Conservation (phyloP, 2,888 invertebrate species). For the Ormyrus pomaceus region DNA sequence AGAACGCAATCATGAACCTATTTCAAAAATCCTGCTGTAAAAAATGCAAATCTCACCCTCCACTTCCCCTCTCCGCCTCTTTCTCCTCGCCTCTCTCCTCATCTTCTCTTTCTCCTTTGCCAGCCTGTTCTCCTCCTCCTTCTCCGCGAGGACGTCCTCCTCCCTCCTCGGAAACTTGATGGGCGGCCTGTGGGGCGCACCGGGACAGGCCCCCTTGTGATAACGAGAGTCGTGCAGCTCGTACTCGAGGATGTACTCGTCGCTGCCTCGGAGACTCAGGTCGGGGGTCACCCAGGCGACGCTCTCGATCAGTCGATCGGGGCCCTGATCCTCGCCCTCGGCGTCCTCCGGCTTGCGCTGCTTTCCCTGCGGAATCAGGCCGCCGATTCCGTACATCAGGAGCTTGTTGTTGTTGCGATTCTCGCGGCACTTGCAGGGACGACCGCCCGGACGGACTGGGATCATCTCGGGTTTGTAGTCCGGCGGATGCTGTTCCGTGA, state of each 20-base stretch:
- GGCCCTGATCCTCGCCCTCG: neutral
- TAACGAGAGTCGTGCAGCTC: conserved; percentile 64
- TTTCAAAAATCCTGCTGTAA: no score
- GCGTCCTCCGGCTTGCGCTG: no score
- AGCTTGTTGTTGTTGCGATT: conserved; percentile 65
- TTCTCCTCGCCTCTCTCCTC: no score
- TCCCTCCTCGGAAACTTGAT: neutral
- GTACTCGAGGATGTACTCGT: conserved; percentile 70
- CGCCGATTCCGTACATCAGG: conserved; percentile 63
- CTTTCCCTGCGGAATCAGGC: conserved; percentile 12
- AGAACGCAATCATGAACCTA: no score
- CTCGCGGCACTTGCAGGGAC: conserved; percentile 67
- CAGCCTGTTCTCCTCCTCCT: neutral
- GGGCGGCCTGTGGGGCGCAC: neutral
- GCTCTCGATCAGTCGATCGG: conserved; percentile 64
- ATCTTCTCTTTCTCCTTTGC: neutral
- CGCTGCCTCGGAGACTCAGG: conserved; percentile 65
- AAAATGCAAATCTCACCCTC: no score
- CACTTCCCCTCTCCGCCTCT: no score
- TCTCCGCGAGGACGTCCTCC: neutral
- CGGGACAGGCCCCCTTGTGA: neutral
- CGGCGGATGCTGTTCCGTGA: conserved; percentile 62
- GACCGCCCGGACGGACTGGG: conserved; percentile 64
- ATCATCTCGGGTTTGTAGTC: conserved; percentile 58
- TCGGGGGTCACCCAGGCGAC: conserved; percentile 65